These are phyloP conservation scores for Bombus haemorrhoidalis DNA, from an alignment of 1,140 invertebrate genomes.

Conservation along the genomic window DNA sequence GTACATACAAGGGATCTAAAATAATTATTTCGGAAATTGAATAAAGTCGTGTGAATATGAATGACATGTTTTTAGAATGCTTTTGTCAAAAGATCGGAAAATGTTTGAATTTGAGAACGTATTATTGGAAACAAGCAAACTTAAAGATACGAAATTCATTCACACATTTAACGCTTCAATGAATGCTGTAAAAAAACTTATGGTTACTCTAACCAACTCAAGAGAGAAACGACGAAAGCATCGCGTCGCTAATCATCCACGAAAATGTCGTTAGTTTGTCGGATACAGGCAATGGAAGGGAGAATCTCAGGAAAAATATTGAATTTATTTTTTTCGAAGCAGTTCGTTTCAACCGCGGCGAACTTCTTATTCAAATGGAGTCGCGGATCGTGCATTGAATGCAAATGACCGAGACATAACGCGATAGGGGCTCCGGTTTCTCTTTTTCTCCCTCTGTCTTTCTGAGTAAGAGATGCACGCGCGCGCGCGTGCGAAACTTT, in stretches of 20 bases:
- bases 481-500: constrained; percentile 56
- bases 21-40: too few species aligned
- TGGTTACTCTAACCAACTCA: too few species aligned
- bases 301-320: constrained; percentile 41
- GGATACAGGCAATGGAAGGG: background rate
- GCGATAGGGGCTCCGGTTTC: constrained; percentile 52
- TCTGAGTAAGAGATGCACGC: background rate
- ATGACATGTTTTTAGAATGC: too few species aligned
- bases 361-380: constrained; percentile 69
- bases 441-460: constrained; percentile 24
- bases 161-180: too few species aligned
- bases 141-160: too few species aligned
- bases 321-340: constrained; percentile 46
- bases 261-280: constrained; percentile 28
- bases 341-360: constrained; percentile 52
- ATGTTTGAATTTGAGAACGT: too few species aligned
- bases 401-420: constrained; percentile 62
- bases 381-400: constrained; percentile 69
- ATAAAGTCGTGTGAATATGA: too few species aligned
- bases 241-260: background rate
- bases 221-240: too few species aligned
- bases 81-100: too few species aligned
- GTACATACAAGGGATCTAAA: too few species aligned
- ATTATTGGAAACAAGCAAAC: too few species aligned
- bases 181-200: too few species aligned